phyloP scores from a whole-genome alignment of 2,113 vertebrate genomes.

The Herpailurus yagouaroundi region DNA sequence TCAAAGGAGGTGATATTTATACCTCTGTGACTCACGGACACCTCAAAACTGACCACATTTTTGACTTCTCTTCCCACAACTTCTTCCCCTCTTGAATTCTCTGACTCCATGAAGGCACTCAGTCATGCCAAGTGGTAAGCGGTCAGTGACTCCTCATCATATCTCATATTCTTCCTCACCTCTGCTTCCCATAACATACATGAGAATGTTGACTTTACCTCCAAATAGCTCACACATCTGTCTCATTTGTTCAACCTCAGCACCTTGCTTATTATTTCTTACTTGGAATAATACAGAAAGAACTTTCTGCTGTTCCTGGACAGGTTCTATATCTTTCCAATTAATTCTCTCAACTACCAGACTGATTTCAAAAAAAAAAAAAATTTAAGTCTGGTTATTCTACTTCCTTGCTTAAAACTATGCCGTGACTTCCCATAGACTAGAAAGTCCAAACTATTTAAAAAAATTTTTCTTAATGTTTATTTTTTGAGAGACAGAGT shows the following conservation, averaged over 20 bases:
- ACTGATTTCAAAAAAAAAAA: not conserved
- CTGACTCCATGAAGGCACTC: not conserved
- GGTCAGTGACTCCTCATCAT: not conserved
- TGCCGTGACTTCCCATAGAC: not conserved
- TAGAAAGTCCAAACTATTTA: not conserved
- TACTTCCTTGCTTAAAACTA: conserved; percentile 21
- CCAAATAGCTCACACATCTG: not conserved
- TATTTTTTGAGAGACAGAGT: no score
- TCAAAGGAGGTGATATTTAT: not conserved
- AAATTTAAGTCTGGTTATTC: not conserved
- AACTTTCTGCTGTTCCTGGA: not conserved
- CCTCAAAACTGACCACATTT: not conserved
- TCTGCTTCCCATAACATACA: not conserved
- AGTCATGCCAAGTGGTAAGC: not conserved
- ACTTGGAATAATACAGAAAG: not conserved
- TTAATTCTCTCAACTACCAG: not conserved
- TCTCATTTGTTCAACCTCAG: not conserved
- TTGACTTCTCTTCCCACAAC: not conserved
- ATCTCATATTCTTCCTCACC: not conserved
- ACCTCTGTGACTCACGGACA: not conserved
- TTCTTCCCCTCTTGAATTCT: conserved; percentile 6
- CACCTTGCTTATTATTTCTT: conserved; percentile 23
- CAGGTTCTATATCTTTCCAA: not conserved
- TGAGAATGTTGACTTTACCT: not conserved
- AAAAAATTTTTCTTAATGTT: no score